phyloP scores from a whole-genome alignment of 2,113 vertebrate genomes.

The Tamias sibiricus region DNA sequence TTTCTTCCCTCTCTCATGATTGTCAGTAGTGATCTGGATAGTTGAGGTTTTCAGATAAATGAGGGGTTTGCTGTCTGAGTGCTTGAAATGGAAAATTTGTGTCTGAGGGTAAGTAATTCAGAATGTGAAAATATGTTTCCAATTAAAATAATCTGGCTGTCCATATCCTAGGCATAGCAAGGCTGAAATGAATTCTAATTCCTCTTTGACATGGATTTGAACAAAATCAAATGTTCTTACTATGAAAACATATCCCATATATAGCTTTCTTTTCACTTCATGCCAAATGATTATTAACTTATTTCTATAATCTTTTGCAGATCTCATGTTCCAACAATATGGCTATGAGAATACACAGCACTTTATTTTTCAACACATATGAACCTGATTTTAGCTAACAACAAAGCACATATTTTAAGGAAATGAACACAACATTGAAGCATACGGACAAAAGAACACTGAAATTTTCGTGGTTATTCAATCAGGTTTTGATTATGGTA shows the following conservation, averaged over 20 bases:
- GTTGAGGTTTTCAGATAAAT: conserved; percentile 42
- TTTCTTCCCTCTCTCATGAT: not conserved
- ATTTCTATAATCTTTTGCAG: conserved; percentile 70
- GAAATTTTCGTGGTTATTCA: conserved; percentile 78
- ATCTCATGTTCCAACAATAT: conserved; percentile 77
- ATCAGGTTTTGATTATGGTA: conserved; percentile 77
- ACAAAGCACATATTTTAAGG: conserved; percentile 79
- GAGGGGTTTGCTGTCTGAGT: not conserved
- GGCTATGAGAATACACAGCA: conserved; percentile 33
- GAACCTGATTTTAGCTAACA: conserved; percentile 82
- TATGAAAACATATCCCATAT: conserved; percentile 74
- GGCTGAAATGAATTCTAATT: conserved; percentile 66
- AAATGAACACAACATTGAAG: conserved; percentile 76
- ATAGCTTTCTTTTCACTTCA: conserved; percentile 70
- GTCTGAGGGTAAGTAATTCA: conserved; percentile 23
- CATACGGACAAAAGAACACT: conserved; percentile 83
- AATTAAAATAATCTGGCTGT: conserved; percentile 69
- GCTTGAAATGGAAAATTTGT: conserved; percentile 53
- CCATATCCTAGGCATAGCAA: conserved; percentile 49
- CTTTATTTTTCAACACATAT: conserved; percentile 79
- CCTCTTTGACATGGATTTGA: conserved; percentile 61
- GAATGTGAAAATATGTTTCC: conserved; percentile 68
- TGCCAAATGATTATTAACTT: conserved; percentile 72
- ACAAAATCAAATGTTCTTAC: conserved; percentile 78
- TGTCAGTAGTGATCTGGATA: not conserved